Evolutionary conservation across 2,797 vertebrate genomes (phyloP), one percentile per base, ranked within the genome.

Genomic region (Etheostoma perlongum): DNA sequence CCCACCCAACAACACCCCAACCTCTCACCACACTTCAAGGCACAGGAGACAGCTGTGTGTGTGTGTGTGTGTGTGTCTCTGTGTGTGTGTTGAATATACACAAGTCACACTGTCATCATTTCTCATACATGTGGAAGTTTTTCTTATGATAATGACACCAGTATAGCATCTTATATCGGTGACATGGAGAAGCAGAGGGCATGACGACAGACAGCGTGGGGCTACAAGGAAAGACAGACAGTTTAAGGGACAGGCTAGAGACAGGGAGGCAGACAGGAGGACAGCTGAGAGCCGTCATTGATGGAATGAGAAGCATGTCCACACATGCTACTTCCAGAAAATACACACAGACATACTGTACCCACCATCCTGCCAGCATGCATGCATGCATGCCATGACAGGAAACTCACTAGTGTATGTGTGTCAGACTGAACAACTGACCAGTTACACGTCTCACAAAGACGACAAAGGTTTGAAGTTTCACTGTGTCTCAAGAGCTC

Each of bases 261-360:
- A 76, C 71, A 19, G 47, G 44, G 60, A 75, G 81, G 51, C 78
- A 76, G 84, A 85, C 75, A 61, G 85, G 52, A 74, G 67, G 79
- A 90, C 91, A 92, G 91, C 89, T 92, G 92, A 88, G 70, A 76
- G 51, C 86, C 67, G 81, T 84, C 84, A 80, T 75, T 81, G 83
- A 71, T 47, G 79, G 82, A 86, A 91, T 89, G 88, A 68, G 42
- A 82, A 54, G 83, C 64, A 90, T 85, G 67, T 78, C 36, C 74
- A 85, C 90, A 84, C 77, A 78, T 74, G 74, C 76, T 72, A 51
- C 33, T 42, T 12, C 33, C 36, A 40, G 36, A 40, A 40, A 40
- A 40, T 40, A 55, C 59, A 57, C 71, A 72, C 30, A 49, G 67
- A n/a, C 54, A 48, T 65, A 36, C 46, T 54, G 57, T 58, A 66